These are phyloP conservation scores for rat (Rattus norvegicus) DNA, from an alignment of 2,113 vertebrate genomes.

Conservation along the genomic window DNA sequence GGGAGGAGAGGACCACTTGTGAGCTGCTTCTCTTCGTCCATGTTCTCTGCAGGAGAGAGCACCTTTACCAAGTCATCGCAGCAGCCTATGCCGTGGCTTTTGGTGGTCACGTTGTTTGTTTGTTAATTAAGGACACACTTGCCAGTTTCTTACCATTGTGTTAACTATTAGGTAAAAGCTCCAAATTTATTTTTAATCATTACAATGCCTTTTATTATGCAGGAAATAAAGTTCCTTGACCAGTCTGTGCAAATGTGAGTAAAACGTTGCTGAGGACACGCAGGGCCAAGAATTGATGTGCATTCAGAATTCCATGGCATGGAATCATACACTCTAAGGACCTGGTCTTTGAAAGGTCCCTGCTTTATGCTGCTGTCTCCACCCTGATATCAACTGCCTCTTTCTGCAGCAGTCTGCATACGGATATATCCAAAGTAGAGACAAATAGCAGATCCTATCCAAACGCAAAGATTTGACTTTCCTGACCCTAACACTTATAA, in stretches of 20 bases:
- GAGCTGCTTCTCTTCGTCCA: background rate
- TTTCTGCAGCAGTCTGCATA: background rate
- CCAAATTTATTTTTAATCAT: conserved; percentile 39
- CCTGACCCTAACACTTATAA: background rate
- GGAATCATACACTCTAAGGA: conserved; percentile 23
- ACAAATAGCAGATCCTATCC: background rate
- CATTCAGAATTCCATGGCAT: background rate
- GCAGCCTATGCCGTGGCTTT: no score
- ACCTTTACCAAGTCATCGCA: no score
- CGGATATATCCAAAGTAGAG: conserved; percentile 30
- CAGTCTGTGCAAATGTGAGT: conserved; percentile 5
- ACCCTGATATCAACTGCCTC: background rate
- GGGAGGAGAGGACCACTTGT: background rate
- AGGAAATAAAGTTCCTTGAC: background rate
- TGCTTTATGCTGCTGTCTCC: background rate
- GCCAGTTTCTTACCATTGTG: background rate
- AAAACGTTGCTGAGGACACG: conserved; percentile 40
- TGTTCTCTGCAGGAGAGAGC: background rate
- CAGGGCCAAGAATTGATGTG: background rate
- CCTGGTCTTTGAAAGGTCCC: background rate
- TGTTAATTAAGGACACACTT: background rate
- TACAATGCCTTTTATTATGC: background rate
- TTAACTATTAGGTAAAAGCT: conserved; percentile 14
- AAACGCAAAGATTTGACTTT: background rate
- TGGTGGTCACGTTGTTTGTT: background rate